Base-by-base conservation (phyloP, 2,797 vertebrate genomes). In the Schizothorax lantsangensis region DNA sequence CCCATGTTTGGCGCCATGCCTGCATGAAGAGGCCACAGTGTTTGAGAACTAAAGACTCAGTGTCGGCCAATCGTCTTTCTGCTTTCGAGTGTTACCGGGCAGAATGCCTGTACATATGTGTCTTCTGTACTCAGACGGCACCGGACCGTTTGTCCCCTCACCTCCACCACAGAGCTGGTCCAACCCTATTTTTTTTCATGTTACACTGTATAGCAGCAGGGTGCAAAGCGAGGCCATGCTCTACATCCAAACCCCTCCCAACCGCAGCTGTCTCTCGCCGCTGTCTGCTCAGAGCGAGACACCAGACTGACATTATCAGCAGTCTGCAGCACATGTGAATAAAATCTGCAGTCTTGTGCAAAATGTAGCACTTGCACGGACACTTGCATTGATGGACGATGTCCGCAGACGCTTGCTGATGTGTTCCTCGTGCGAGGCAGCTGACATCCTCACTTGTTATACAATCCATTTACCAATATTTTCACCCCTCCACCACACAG, bases 391-490 rank as follows among this genome's bases (percentile, higher is more conserved):
- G 54, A 81, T 49, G 57, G 57, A 66, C 3, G n/a, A 73, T 3
- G 54, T 36, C 47, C 14, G 7, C 36, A 68, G 71, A 45, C 68
- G 59, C 59, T 4, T 15, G n/a, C 75, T 38, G n/a, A 54, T 52
- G 73, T 40, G 43, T 82, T 81, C 47, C 72, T 82, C 30, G 8
- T 66, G 54, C 52, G 26, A 43, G 49, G 43, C 64, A 81, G 77
- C 82, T 73, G 71, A 62, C 54, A 33, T 40, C 45, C 4, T 64
- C 57, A n/a, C 73, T 77, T 52, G 30, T 57, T 79, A 57, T 15
- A 33, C 62, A 57, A 43, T 79, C 83, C 74, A 84, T 78, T 84
- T 38, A 49, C 38, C 78, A 62, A 59, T 84, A 69, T 78, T 83
- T 75, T 54, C 45, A 54, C 73, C 36, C 49, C 59, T 77, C 59